Evolutionary conservation across 2,888 invertebrate genomes (phyloP), one percentile per base, ranked within the genome.

Genomic region (Chydorus sphaericus): DNA sequence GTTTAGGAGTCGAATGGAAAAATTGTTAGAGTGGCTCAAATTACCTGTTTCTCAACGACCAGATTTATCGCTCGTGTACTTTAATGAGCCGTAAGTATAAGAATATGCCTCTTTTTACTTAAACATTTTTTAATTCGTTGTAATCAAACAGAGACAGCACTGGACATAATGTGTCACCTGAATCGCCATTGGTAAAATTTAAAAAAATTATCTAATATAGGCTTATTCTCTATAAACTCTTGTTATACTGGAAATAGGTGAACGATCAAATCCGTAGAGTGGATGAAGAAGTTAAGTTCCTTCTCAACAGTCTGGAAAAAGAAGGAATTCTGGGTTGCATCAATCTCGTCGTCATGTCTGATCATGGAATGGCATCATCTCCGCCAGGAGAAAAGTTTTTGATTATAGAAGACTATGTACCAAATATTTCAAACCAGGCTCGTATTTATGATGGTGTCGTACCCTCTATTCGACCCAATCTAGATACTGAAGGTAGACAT

Each of bases 1-100:
- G 44, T 78, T 76, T 70, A 67, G 71, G 60, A 64, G 72, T 5
- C 69, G 82, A 48, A 69, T 82, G 16, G 79, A 82, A 60, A 73
- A 67, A 1, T 74, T 75, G 1, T 69, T 82, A 28, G 68, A 72
- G 0, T 82, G 82, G 82, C 72, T 81, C 52, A 69, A 66, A 16
- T 65, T 81, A 67, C 69, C 72, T 4, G 28, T 31, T 4, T 63
- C 63, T 14, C 74, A 72, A 55, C 82, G 83, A 10, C 79, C 81
- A 0, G 84, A 85, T 70, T 69, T 85, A 54, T 77, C 80, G 1
- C 71, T 81, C 68, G 56, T 82, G 39, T 85, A 85, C 64, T 77
- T 81, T 62, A 79, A 82, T 62, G 79, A 84, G 63, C 85, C 85
- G 44, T 44, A 20, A 44, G 26, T 44, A 26, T 23, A 44, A 5